These are phyloP conservation scores for Rhizoglyphus robini DNA, from an alignment of 1,140 invertebrate genomes.

Conservation along the genomic window DNA sequence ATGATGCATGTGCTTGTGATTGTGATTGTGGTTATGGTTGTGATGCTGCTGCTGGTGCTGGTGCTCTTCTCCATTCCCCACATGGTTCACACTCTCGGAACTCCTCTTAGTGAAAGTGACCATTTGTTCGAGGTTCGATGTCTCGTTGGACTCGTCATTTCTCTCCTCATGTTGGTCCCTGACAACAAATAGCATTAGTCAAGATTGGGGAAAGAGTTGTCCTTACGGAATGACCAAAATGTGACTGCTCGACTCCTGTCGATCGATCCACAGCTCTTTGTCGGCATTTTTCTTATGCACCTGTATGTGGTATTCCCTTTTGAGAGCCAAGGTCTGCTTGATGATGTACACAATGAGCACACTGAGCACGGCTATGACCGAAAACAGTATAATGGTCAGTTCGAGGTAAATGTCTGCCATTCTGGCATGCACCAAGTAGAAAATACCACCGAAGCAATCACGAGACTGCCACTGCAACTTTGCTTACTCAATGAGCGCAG, in stretches of 20 bases:
- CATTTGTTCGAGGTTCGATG: background rate
- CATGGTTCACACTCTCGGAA: background rate
- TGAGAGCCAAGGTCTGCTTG: background rate
- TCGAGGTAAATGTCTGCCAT: background rate
- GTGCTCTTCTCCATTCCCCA: background rate
- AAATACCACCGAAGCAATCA: too few species aligned
- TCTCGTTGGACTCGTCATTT: background rate
- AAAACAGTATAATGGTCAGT: conserved; percentile 3
- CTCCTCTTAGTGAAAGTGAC: conserved; percentile 6
- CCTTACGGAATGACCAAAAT: background rate
- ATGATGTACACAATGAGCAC: background rate
- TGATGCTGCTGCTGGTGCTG: background rate
- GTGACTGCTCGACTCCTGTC: background rate
- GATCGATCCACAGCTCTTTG: conserved; percentile 2
- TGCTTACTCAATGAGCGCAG: too few species aligned
- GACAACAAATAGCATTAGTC: too few species aligned
- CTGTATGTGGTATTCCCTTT: background rate
- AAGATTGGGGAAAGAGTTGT: too few species aligned
- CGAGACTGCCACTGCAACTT: too few species aligned
- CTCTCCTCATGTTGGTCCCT: background rate
- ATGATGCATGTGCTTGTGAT: background rate
- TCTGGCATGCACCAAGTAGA: too few species aligned
- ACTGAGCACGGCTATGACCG: background rate
- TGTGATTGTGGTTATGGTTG: background rate
- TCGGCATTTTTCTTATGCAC: background rate